Evolutionary conservation across 2,113 vertebrate genomes (phyloP), one percentile per base, ranked within the genome.

Genomic region (Edolisoma coerulescens): DNA sequence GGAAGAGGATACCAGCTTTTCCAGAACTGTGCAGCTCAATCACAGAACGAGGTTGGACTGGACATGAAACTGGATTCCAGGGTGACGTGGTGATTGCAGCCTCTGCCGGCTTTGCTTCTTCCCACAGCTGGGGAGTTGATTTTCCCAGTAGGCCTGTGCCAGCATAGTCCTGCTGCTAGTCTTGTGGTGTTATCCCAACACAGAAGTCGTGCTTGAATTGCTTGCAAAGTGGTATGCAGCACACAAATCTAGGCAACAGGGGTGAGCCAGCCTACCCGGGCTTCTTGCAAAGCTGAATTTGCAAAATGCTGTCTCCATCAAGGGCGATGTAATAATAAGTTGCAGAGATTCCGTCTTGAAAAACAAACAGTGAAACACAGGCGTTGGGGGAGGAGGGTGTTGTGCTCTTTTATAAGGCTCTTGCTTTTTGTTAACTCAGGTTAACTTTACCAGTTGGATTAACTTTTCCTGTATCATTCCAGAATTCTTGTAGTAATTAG

Each of bases 51-150:
- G 94, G 89, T 97, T 92, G 93, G 89, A 91, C 94, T 95, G 95
- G 95, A 89, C 86, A 16, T 68, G 89, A 93, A 96, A 95, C 94
- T 94, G 73, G 94, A 97, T 96, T 97, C 95, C 95, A 94, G 93
- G 80, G 76, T 97, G 95, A 96, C 69, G 86, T 97, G 95, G 93
- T 95, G 95, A 95, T 95, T 96, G 94, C 89, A 93, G 91, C 81
- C 86, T 93, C 69, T 0, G 21, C 56, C 0, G 56, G 76, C 89
- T 92, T 92, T 95, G 59, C 93, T 90, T 90, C 94, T 95, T 96
- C 89, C 96, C 94, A 75, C 95, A 96, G 64, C 83, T 96, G 89
- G 86, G 69, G 73, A 95, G 52, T 52, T 90, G 93, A 87, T 95
- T 81, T 92, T 95, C 94, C 80, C 68, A 52, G 60, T 28, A 90